Base-by-base conservation (phyloP, 2,797 vertebrate species). In the Acrocephalus scirpaceus region DNA sequence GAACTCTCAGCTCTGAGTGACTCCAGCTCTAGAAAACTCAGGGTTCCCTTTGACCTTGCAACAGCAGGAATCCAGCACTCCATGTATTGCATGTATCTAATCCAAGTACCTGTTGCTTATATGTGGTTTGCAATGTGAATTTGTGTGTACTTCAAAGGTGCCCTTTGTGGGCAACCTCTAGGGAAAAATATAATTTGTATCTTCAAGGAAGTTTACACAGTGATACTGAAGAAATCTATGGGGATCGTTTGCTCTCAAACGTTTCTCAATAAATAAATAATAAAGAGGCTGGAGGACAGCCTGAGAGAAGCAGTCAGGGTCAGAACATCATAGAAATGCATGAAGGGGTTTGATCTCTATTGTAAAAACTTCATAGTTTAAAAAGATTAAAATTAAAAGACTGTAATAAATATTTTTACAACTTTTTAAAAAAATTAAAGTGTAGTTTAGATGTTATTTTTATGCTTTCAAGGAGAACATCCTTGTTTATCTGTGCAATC, bases 201-300 rank as follows among this genome's bases (percentile, higher is more conserved):
- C 76, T 96, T 79, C 67, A 72, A 72, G 34, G 61, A 93, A 87
- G 25, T 95, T 95, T 77, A 76, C 76, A 66, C 69, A 76, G 77
- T 50, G 38, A 83, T 84, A 73, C 32, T 72, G 71, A 86, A 69
- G 44, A 79, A 96, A 97, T 75, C 60, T 75, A 64, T 3, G 23
- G 74, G 23, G 84, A 56, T 87, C 87, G 29, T 88, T 92, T 88
- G 71, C 51, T 88, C 51, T 90, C 80, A 73, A 75, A 81, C 45
- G 19, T 88, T 78, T 71, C 71, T 79, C 42, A 93, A n/a, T 74
- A 91, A 81, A 81, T 78, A 95, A 90, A 84, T 82, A 88, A 69
- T 53, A 58, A 81, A 54, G 50, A 75, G 74, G 44, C 48, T 88
- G 70, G 57, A 83, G 65, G 34, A 72, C 70, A 92, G 74, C 23